Conservation (phyloP, 2,113 vertebrate genomes). For the Pedetes capensis region DNA sequence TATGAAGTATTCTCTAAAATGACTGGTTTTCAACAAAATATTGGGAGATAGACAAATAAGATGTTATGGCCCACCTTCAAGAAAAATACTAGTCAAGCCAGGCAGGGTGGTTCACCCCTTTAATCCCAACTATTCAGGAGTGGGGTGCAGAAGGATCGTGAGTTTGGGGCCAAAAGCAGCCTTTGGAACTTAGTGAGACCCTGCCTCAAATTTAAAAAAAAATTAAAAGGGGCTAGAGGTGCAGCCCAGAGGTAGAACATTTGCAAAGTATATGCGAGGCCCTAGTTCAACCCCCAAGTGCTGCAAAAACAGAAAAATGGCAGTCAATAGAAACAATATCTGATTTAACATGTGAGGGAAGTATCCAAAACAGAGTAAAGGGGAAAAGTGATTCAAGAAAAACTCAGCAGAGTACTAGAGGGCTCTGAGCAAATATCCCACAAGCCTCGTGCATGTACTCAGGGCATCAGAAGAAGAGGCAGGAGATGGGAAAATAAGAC, state of each 20-base stretch:
- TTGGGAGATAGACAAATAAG: background rate
- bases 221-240: too few relatives aligned
- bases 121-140: too few relatives aligned
- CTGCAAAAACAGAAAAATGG: background rate
- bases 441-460: background rate
- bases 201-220: too few relatives aligned
- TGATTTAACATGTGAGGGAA: conserved; percentile 1
- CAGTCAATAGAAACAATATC: background rate
- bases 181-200: too few relatives aligned
- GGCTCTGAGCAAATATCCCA: background rate
- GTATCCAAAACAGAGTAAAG: background rate
- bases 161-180: too few relatives aligned
- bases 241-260: too few relatives aligned
- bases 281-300: too few relatives aligned
- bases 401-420: background rate
- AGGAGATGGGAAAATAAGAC: background rate
- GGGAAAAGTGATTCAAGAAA: background rate
- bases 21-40: background rate
- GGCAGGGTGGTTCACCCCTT: too few relatives aligned
- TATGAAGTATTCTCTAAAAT: background rate
- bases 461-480: background rate
- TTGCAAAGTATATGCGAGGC: too few relatives aligned
- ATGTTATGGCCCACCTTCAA: background rate
- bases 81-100: too few relatives aligned
- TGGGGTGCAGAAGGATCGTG: too few relatives aligned